These are phyloP conservation scores for Sarcophaga caerulescens DNA, from an alignment of 2,888 invertebrate genomes.

Conservation along the genomic window DNA sequence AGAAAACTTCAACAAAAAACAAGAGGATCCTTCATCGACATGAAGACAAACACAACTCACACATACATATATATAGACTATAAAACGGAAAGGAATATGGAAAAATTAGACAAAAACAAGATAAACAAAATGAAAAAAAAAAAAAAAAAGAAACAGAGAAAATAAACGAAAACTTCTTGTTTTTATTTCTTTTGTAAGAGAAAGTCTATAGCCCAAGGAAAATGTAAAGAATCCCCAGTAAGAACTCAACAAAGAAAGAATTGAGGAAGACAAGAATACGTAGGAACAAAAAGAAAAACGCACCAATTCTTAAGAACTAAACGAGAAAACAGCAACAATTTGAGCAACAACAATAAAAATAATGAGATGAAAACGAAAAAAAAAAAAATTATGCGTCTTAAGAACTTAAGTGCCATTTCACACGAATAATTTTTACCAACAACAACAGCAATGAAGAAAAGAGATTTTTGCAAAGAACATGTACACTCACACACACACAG, in stretches of 20 bases:
- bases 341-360: background rate
- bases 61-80: background rate
- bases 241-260: background rate
- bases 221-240: slow-evolving; percentile 9
- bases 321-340: slow-evolving; percentile 4
- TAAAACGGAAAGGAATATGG: slow-evolving; percentile 14
- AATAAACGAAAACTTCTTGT: slow-evolving; percentile 22
- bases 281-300: background rate
- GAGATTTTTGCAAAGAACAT: background rate
- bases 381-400: slow-evolving; percentile 62
- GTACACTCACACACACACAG: background rate
- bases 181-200: background rate
- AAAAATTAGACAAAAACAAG: background rate
- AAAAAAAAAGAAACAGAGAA: slow-evolving; percentile 9
- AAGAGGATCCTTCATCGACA: slow-evolving; percentile 67
- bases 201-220: slow-evolving; percentile 33
- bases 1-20: slow-evolving; percentile 34
- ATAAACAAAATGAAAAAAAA: background rate
- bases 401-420: slow-evolving; percentile 73
- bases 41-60: slow-evolving; percentile 38
- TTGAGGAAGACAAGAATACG: slow-evolving; percentile 6
- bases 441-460: slow-evolving; percentile 12
- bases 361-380: background rate
- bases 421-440: slow-evolving; percentile 60
- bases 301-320: slow-evolving; percentile 14